Base-by-base conservation (phyloP, 2,113 vertebrate species). In the Psilopogon haemacephalus region DNA sequence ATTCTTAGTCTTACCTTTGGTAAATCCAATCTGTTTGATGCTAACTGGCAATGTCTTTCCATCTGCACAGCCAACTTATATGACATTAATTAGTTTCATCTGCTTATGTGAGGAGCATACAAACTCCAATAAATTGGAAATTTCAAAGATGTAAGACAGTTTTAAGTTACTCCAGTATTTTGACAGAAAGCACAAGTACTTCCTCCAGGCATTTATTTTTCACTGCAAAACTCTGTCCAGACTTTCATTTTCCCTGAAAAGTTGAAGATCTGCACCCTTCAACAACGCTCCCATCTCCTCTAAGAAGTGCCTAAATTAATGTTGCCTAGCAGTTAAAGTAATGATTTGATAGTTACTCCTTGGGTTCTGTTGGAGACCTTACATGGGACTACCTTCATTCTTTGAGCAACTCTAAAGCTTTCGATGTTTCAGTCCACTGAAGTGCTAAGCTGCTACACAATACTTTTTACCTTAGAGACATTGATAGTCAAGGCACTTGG, bases 21-120 rank as follows among this genome's bases (percentile, higher is more conserved):
- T 80, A 89, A 94, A 95, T 93, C 94, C 56, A 86, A 86, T 91
- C 75, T 89, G 60, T 69, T 88, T 94, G 89, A 96, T 33, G 71
- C 33, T 93, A 92, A 95, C 71, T 71, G 28, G 71, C 40, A 60
- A 67, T 63, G 89, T 71, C 94, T 87, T 84, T 83, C 95, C 89
- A 83, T 70, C 93, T 94, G 84, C 35, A 75, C 75, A 78, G 55
- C 38, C 84, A 85, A 83, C 54, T 69, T 24, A 32, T 8, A 77
- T 6, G 20, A 67, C 70, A 82, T 69, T 75, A 81, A 82, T 69
- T 54, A 80, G 74, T 65, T 80, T 63, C 74, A 87, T 56, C 50
- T 70, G 78, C 75, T 87, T 83, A 89, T 3, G 8, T 9, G 30
- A 92, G 55, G 3, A 21, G 50, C 73, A 81, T 0, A 1, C 55